Evolutionary conservation across 2,888 invertebrate species (phyloP), one percentile per base, ranked within the genome.

Genomic region (Chymomyza procnemis): DNA sequence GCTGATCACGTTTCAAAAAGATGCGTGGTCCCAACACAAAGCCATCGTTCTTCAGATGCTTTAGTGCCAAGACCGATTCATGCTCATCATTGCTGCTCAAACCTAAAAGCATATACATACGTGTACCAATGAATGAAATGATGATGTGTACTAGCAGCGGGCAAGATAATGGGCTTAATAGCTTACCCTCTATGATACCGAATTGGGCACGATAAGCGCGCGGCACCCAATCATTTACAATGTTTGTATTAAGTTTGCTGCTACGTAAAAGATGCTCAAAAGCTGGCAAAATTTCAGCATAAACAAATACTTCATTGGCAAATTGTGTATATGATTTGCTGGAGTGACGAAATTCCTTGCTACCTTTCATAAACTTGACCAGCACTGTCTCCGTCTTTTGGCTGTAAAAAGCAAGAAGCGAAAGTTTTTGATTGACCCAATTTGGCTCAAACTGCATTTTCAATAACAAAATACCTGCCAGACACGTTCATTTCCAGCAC

Each of bases 291-390:
- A 90, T 79, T 34, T 88, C 76, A 1, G 76, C 74, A 57, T 91
- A 91, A 22, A 88, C 85, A 34, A 83, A 89, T 9, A 89, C 74
- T 67, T 91, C 91, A 68, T 91, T 91, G 34, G 87, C 80, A 64
- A 89, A 90, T 74, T 90, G 91, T 16, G 76, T 83, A 61, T 88
- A 89, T 1, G 88, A 88, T 73, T 89, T 88, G 65, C 88, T 88
- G 2, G 78, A 77, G 26, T 81, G 79, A 1, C 91, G 88, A 55
- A 90, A 90, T 14, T 73, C 69, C 2, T 77, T 75, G 57, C 85
- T 86, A 21, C 90, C 90, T 62, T 89, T 90, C 90, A 91, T 91
- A 61, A 91, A 90, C 67, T 91, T 91, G 0, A 84, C 85, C 59
- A 91, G 78, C 12, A 88, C 67, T 50, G 74, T 54, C 22, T 89